A percentile compares a stretch with the other conserved stretches of the same genome.
phyloP scores from a whole-genome alignment of 2,888 invertebrate genomes.

The Meandrusa payeni region DNA sequence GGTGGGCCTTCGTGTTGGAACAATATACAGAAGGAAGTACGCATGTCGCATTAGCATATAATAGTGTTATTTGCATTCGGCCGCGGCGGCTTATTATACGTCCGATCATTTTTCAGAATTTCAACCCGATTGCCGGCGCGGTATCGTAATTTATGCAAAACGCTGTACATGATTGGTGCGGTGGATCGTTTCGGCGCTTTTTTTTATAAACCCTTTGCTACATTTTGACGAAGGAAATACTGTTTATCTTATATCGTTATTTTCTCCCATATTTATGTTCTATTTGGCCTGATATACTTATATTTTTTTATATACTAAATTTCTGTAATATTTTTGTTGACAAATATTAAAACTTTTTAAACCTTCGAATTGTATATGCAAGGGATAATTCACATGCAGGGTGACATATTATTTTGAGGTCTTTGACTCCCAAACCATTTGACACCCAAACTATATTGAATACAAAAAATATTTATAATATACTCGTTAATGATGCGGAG shows the following conservation, averaged over 20 bases:
- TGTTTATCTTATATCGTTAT: constrained; percentile 28
- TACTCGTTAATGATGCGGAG: too few species aligned
- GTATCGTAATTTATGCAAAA: constrained; percentile 72
- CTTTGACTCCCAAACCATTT: too few species aligned
- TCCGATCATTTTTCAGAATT: constrained; percentile 69
- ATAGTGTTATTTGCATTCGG: constrained; percentile 74
- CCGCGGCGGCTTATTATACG: constrained; percentile 62
- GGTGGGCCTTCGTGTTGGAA: constrained; percentile 41
- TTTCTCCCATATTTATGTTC: constrained; percentile 5
- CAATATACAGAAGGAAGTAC: constrained; percentile 63
- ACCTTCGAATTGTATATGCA: too few species aligned
- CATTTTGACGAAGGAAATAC: constrained; percentile 39
- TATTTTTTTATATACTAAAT: too few species aligned
- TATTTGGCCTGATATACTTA: not conserved
- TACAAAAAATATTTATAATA: too few species aligned
- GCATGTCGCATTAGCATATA: constrained; percentile 73
- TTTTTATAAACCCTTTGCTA: constrained; percentile 39
- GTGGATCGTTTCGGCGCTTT: constrained; percentile 42
- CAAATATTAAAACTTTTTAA: too few species aligned
- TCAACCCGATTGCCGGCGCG: constrained; percentile 54
- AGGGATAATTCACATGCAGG: too few species aligned
- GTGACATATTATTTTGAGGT: too few species aligned
- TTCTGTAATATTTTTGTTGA: too few species aligned
- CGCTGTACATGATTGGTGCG: constrained; percentile 61
- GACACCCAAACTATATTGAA: too few species aligned